Evolutionary conservation across 1,140 invertebrate species (phyloP).

Genomic region (Heliconius eleuchia): DNA sequence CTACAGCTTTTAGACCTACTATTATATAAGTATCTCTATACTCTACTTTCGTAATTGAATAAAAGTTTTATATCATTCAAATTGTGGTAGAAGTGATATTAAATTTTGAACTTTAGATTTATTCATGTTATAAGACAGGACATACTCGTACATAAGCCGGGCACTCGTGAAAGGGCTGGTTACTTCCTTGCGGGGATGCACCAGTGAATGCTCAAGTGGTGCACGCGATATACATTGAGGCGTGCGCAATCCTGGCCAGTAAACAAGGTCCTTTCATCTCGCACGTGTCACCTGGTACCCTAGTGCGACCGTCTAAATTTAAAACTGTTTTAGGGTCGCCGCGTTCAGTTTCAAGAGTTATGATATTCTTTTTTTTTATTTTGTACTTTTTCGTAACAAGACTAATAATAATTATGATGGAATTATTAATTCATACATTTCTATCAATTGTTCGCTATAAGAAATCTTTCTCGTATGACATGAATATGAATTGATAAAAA

Average conservation of each 20-base stretch:
- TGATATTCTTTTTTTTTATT: neutral
- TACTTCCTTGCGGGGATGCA: conserved; percentile 53
- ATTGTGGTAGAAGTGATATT: neutral
- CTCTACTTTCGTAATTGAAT: neutral
- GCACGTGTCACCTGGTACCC: conserved; percentile 61
- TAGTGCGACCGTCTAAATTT: conserved; percentile 37
- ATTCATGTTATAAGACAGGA: neutral
- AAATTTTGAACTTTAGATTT: neutral
- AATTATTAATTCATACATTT: too few species aligned
- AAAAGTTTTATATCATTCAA: neutral
- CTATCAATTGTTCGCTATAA: too few species aligned
- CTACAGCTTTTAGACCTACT: conserved; percentile 5
- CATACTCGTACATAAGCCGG: neutral
- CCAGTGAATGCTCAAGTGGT: conserved; percentile 66
- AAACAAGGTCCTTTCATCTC: conserved; percentile 65
- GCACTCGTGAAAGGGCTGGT: conserved; percentile 55
- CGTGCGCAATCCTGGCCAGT: conserved; percentile 62
- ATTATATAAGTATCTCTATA: conserved; percentile 9
- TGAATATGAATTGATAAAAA: too few species aligned
- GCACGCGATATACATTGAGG: conserved; percentile 59
- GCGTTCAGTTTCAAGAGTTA: conserved; percentile 6
- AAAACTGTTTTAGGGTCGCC: conserved; percentile 29
- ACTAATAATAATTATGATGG: too few species aligned
- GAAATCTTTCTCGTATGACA: too few species aligned
- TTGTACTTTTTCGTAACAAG: neutral